phyloP scores from a whole-genome alignment of 2,888 invertebrate species.

The Malacosoma neustria region DNA sequence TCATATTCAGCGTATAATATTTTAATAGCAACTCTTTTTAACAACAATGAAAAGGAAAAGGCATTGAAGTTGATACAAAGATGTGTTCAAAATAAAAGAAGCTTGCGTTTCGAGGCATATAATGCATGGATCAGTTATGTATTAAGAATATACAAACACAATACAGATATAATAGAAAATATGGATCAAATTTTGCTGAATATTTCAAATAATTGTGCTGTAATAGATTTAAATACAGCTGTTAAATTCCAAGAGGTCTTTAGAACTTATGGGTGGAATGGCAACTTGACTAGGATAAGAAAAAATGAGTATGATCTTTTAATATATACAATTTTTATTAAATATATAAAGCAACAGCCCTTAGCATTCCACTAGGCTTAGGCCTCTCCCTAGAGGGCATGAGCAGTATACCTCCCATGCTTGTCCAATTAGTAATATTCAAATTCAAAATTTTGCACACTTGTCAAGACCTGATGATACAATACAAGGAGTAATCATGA shows the following conservation, averaged over 20 bases:
- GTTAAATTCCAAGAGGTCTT: conserved; percentile 36
- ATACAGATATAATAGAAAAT: conserved; percentile 38
- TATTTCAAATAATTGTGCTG: conserved; percentile 60
- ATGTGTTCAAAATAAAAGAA: conserved; percentile 55
- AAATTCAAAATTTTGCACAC: too few relatives aligned
- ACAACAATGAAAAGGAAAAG: conserved; percentile 65
- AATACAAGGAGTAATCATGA: too few relatives aligned
- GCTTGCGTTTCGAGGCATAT: conserved; percentile 62
- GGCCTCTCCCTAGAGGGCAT: too few relatives aligned
- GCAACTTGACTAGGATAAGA: conserved; percentile 34
- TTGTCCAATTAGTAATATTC: too few relatives aligned
- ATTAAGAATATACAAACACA: conserved; percentile 43
- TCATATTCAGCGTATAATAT: conserved; percentile 62
- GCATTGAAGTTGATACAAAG: conserved; percentile 77
- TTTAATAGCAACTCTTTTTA: conserved; percentile 75
- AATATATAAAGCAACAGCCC: neutral
- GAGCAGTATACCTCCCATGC: too few relatives aligned
- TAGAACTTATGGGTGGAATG: conserved; percentile 38
- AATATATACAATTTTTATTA: conserved; percentile 1
- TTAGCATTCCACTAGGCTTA: neutral
- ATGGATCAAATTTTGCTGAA: conserved; percentile 75
- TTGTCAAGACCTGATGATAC: too few relatives aligned
- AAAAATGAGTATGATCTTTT: conserved; percentile 36
- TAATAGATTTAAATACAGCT: conserved; percentile 35
- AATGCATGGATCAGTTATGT: conserved; percentile 69